Base-by-base conservation (phyloP, 2,888 invertebrate genomes). In the Drosophila koepferae region DNA sequence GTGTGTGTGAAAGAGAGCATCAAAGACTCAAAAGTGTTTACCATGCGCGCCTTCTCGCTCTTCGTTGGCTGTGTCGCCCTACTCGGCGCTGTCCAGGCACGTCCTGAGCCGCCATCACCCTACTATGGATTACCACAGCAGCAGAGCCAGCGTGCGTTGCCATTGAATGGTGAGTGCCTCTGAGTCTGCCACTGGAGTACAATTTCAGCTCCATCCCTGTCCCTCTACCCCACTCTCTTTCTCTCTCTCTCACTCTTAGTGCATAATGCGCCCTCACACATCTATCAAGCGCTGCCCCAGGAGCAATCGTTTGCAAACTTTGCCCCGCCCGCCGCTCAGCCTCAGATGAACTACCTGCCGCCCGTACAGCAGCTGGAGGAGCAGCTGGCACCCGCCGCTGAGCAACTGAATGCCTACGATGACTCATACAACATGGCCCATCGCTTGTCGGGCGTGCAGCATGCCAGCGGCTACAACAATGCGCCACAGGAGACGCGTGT, bases 81-180 rank as follows among this genome's bases (percentile, higher is more conserved):
- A 78, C 80, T 91, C 64, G 87, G 87, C 72, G 85, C 84, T 62
- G 79, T 83, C 71, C 85, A 85, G 65, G 92, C 91, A 46, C 91
- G 88, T 77, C 92, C 93, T 62, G 93, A 93, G 80, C 92, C 92
- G 34, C 90, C 91, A 14, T 91, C 92, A 41, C 90, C 91, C 63
- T 92, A 91, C 64, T 94, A 94, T 40, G 91, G 90, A 83, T 84
- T 90, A 80, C 80, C 86, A 34, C 79, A 81, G 77, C 89, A 89
- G 82, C 91, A 86, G 69, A 92, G 92, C 93, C 91, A 91, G 93
- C 90, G 93, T 92, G 90, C 94, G 91, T 92, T 93, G 91, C 87
- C 94, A 86, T 64, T 94, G 92, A 92, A 94, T 90, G 92, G 88
- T 91, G 84, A 89, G 91, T 92, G 74, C 80, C 46, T 34, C 28